These are phyloP conservation scores for Columbina picui DNA, from an alignment of 2,113 vertebrate genomes.

Conservation along the genomic window DNA sequence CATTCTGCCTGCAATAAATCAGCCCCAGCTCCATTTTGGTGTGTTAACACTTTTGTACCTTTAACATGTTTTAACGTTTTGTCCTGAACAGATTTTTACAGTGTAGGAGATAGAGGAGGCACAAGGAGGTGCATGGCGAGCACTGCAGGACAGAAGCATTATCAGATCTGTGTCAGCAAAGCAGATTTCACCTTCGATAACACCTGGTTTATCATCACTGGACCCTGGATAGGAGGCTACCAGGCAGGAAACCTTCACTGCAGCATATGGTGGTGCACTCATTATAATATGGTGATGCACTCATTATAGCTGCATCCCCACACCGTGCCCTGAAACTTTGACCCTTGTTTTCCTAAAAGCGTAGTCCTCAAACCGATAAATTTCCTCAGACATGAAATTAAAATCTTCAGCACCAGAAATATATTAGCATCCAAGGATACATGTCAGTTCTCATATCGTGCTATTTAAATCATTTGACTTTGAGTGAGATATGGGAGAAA, in stretches of 20 bases:
- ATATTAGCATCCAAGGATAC: constrained; percentile 77
- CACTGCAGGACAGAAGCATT: background rate
- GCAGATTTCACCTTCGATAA: constrained; percentile 10
- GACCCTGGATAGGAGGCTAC: background rate
- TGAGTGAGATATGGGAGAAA: constrained; percentile 80
- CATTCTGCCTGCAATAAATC: background rate
- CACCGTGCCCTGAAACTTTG: background rate
- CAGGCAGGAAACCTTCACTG: background rate
- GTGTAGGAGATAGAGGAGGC: background rate
- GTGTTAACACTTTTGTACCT: background rate
- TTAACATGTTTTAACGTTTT: background rate
- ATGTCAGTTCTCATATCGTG: constrained; percentile 74
- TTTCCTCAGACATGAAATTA: constrained; percentile 72
- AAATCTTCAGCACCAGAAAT: constrained; percentile 73
- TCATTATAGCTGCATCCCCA: background rate
- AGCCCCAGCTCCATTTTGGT: background rate
- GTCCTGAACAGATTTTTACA: background rate
- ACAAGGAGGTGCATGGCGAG: background rate
- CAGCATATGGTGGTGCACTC: background rate
- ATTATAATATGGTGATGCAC: background rate
- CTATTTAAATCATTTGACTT: constrained; percentile 79
- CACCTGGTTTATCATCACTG: background rate
- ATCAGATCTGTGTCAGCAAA: constrained; percentile 15
- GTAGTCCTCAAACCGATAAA: constrained; percentile 53
- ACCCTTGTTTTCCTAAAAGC: constrained; percentile 44